These are phyloP conservation scores for Loripinus fragilis DNA, from an alignment of 2,888 invertebrate genomes.

Conservation along the genomic window DNA sequence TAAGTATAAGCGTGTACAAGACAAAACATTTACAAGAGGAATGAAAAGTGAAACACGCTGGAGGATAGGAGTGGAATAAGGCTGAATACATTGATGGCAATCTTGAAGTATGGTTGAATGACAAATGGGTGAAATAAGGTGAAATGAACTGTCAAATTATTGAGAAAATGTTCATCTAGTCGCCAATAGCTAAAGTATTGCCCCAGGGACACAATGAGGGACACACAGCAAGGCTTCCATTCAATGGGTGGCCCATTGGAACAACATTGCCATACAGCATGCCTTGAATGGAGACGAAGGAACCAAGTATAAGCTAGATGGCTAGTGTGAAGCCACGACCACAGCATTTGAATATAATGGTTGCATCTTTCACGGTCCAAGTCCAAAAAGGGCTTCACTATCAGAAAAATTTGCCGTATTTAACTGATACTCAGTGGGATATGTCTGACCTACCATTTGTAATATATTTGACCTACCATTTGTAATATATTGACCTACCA, in stretches of 20 bases:
- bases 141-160: constrained; percentile 14
- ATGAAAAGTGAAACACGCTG: constrained; percentile 35
- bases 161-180: constrained; percentile 19
- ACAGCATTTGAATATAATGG: constrained; percentile 5
- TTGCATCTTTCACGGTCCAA: constrained; percentile 11
- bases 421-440: too few species aligned
- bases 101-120: constrained; percentile 1
- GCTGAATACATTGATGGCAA: constrained; percentile 23
- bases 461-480: too few species aligned
- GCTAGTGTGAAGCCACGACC: constrained; percentile 14
- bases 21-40: constrained; percentile 45
- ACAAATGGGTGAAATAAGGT: constrained; percentile 28
- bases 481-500: too few species aligned
- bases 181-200: constrained; percentile 10
- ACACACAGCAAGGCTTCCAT: constrained; percentile 21
- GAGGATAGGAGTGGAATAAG: constrained; percentile 28
- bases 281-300: constrained; percentile 26
- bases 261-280: background rate
- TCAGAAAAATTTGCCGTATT: too few species aligned
- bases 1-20: constrained; percentile 41
- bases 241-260: constrained; percentile 16
- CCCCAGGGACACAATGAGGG: background rate
- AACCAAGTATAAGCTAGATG: constrained; percentile 13
- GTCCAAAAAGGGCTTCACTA: too few species aligned
- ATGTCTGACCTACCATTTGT: too few species aligned